Evolutionary conservation across 2,113 vertebrate genomes (phyloP), one percentile per base, ranked within the genome.

Genomic region (Geococcyx californianus): DNA sequence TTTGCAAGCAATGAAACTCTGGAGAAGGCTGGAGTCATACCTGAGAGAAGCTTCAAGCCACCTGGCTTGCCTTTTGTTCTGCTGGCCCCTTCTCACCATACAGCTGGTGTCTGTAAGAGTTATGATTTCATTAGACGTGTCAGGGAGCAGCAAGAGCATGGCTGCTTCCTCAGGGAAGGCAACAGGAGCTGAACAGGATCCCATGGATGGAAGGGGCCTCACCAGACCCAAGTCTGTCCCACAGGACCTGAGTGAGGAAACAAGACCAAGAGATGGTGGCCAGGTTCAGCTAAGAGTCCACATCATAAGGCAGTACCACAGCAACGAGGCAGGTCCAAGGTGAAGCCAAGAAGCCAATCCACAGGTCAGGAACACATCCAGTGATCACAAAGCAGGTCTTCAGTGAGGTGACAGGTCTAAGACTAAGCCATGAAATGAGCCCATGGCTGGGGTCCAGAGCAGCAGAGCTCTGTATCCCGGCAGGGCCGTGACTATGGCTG

Each of bases 201-300:
- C 8, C 11, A 49, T 0, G 0, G 5, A 15, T 75, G 78, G 44
- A 85, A 88, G 14, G 28, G 19, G 6, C 3, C 18, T 10, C 40
- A 73, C 10, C 67, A 86, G 21, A 7, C 47, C 64, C 77, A 93
- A n/a, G n/a, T 25, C 64, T 58, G 12, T 29, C 31, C 51, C 54
- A 47, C 17, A 54, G 90, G 21, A 49, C 12, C 19, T 38, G 59
- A 31, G 23, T 24, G 79, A 85, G 29, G 47, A 62, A 79, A 55
- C 11, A 59, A 64, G 63, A 59, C 4, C 26, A 25, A 63, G 33
- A 20, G 34, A 13, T 11, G 19, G 62, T 51, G 75, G 33, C 26
- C 44, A 34, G 40, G 20, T 17, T 28, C 51, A 78, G 44, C 26
- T 70, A 55, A 55, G 34, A 75, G 42, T 26, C n/a, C 26, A 11